Evolutionary conservation across 2,888 invertebrate genomes (phyloP), one percentile per base, ranked within the genome.

Genomic region (Idaea straminata): DNA sequence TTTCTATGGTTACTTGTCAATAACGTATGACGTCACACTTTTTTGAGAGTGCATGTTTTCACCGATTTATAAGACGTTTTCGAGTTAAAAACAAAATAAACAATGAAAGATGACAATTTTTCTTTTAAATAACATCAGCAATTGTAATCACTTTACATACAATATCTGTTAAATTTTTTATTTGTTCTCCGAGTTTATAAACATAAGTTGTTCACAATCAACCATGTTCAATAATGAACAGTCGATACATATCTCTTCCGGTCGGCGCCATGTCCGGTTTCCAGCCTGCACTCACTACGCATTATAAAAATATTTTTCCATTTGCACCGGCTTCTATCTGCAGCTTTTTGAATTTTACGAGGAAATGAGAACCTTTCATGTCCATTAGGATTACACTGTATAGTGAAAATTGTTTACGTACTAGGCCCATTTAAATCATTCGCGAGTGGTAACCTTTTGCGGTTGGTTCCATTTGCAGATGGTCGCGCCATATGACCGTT

Each of bases 151-250:
- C 25, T 25, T 25, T 25, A 25, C 47, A 47, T 47, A 47, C 10
- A 4, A 47, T 10, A 47, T 47, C 13, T 10, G 47, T 47, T 47
- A 13, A 7, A 10, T 36, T 3, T 36, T 47, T 47, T 25, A 25
- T 25, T 10, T 47, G 10, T 47, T 47, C 13, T 13, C 47, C 47
- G 47, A 10, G 47, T 47, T 25, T 47, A 47, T 47, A 47, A 47
- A 47, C 47, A 47, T 67, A 73, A 76, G 70, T 73, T 66, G 73
- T 76, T 75, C 74, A 68, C 77, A 72, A 78, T 78, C 78, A 78
- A 82, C 80, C 80, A 78, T 78, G 78, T 80, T 81, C 81, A 81
- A 82, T 86, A 86, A 83, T 84, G 81, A 81, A 82, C 77, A 77
- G 71, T 77, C 76, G 78, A 75, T 75, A 77, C 77, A 70, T 72